These are phyloP conservation scores for Halichoeres trimaculatus DNA, from an alignment of 2,113 vertebrate genomes.

Conservation along the genomic window DNA sequence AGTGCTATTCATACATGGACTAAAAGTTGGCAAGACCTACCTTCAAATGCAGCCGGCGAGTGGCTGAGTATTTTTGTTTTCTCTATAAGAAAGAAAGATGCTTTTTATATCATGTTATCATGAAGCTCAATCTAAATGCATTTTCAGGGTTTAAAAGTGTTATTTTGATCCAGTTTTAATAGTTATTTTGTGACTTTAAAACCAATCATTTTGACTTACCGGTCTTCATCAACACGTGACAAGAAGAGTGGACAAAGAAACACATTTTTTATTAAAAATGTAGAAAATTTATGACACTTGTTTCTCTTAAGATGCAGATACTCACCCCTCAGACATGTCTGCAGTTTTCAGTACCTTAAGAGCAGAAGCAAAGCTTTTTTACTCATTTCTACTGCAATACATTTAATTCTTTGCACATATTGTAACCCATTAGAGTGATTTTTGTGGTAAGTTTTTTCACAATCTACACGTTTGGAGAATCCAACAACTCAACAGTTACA, in stretches of 20 bases:
- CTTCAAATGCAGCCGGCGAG: constrained; percentile 78
- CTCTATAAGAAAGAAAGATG: constrained; percentile 57
- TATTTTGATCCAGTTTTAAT: background rate
- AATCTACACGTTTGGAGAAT: background rate
- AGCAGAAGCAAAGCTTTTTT: constrained; percentile 20
- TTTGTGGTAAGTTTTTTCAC: background rate
- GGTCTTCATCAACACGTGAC: constrained; percentile 48
- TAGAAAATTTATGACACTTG: background rate
- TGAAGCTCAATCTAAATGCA: background rate
- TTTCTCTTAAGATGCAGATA: constrained; percentile 7
- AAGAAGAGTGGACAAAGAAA: constrained; percentile 25
- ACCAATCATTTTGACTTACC: constrained; percentile 54
- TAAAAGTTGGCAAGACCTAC: constrained; percentile 43
- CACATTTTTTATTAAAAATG: background rate
- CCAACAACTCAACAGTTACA: background rate
- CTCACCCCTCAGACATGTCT: constrained; percentile 84
- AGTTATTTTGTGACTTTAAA: background rate
- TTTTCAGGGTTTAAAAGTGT: background rate
- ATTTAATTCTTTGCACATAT: background rate
- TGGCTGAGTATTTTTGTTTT: constrained; percentile 79
- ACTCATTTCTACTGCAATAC: background rate
- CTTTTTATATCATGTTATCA: background rate
- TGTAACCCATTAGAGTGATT: background rate
- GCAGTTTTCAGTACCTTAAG: constrained; percentile 45
- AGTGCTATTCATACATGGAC: background rate